phyloP scores from a whole-genome alignment of 2,888 invertebrate genomes.

The Leptopterna dolabrata region DNA sequence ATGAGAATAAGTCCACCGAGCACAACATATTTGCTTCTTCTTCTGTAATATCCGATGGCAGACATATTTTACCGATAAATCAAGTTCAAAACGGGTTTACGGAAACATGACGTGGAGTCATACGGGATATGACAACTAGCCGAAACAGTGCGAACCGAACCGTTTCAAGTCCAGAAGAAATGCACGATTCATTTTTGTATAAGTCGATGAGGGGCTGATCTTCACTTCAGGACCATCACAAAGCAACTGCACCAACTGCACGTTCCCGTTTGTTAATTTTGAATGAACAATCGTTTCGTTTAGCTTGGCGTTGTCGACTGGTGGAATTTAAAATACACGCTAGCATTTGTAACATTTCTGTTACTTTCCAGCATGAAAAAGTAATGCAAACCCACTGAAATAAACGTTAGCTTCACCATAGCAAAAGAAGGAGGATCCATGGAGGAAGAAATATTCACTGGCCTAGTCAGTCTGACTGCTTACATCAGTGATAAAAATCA shows the following conservation, averaged over 20 bases:
- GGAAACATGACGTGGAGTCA: background rate
- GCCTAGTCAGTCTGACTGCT: too few relatives aligned
- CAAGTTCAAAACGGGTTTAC: background rate
- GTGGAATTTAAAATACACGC: background rate
- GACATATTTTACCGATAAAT: background rate
- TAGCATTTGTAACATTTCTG: background rate
- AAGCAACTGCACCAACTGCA: background rate
- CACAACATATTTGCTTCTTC: constrained; percentile 19
- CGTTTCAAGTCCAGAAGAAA: background rate
- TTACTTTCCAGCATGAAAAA: background rate
- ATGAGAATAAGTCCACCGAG: background rate
- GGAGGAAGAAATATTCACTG: too few relatives aligned
- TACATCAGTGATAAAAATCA: too few relatives aligned
- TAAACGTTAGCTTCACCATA: too few relatives aligned
- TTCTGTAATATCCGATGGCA: background rate
- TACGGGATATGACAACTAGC: background rate
- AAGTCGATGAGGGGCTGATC: background rate
- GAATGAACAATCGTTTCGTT: background rate
- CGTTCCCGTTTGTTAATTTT: background rate
- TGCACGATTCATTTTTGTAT: background rate
- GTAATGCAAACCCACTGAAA: background rate
- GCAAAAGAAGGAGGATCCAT: too few relatives aligned
- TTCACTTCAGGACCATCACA: background rate
- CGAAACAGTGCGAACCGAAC: background rate
- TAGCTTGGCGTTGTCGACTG: background rate